These are phyloP conservation scores for Ciconia stormi DNA, from an alignment of 2,113 vertebrate species.

Conservation along the genomic window DNA sequence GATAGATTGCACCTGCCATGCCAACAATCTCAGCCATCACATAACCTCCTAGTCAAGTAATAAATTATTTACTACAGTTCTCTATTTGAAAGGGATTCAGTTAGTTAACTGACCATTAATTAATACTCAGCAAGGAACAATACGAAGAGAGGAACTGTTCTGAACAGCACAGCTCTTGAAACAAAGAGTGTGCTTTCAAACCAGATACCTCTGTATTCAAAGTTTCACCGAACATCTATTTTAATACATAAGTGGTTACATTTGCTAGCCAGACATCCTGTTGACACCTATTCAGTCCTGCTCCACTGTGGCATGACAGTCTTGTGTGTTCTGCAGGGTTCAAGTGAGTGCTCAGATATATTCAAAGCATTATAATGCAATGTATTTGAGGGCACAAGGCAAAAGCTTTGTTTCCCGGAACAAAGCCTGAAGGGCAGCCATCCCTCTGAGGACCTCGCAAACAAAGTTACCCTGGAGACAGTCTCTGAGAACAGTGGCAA, in stretches of 20 bases:
- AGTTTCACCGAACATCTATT: background rate
- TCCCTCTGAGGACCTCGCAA: background rate
- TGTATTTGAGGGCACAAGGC: background rate
- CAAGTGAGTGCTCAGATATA: background rate
- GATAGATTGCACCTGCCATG: background rate
- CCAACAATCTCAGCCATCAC: background rate
- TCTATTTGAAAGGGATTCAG: background rate
- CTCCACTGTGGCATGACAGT: background rate
- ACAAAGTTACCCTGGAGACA: conserved; percentile 20
- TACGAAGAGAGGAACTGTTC: background rate
- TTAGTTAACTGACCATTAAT: background rate
- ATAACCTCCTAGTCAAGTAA: background rate
- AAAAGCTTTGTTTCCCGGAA: conserved; percentile 3
- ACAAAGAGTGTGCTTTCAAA: background rate
- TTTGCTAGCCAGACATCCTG: background rate
- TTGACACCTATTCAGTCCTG: background rate
- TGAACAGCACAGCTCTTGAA: background rate
- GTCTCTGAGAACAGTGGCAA: background rate
- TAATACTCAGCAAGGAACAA: conserved; percentile 1
- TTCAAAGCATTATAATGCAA: background rate
- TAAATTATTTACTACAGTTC: background rate
- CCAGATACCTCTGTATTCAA: background rate
- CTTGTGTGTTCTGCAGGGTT: background rate
- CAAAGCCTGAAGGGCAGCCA: background rate
- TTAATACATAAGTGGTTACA: background rate